phyloP scores from a whole-genome alignment of 1,140 invertebrate species.

The Brevipalpus yothersi region DNA sequence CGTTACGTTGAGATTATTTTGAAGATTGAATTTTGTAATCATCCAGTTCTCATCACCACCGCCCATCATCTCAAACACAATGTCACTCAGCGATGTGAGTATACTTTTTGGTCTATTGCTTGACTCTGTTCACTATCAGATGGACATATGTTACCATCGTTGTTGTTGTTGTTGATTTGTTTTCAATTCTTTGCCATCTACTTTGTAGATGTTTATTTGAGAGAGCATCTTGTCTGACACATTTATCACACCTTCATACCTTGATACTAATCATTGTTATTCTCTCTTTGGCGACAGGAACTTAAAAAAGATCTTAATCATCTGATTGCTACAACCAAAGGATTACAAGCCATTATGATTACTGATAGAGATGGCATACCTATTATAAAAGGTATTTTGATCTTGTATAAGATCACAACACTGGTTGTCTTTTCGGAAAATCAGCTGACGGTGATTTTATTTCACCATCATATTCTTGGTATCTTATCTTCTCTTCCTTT shows the following conservation, averaged over 20 bases:
- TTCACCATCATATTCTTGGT: neutral
- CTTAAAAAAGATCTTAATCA: conserved; percentile 1
- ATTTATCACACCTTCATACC: no score
- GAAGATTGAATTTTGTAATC: no score
- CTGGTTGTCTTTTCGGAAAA: neutral
- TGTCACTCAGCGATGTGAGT: no score
- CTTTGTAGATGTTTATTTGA: neutral
- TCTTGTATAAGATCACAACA: neutral
- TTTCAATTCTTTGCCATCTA: neutral
- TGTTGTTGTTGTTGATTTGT: no score
- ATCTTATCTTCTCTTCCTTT: neutral
- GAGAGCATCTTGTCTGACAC: neutral
- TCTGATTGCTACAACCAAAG: conserved; percentile 3
- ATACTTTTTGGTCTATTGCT: no score
- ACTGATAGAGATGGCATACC: conserved; percentile 10
- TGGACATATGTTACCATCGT: no score
- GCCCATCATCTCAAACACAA: no score
- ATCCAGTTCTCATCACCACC: no score
- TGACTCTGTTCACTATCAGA: no score
- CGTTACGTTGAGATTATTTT: no score
- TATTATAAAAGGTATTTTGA: conserved; percentile 7
- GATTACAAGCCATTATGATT: conserved; percentile 10
- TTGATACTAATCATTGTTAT: neutral
- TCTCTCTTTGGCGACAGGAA: conserved; percentile 1
- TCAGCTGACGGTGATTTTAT: no score